These are phyloP conservation scores for Platygyra sinensis DNA, from an alignment of 64 coral and sea anemone species.

Conservation along the genomic window DNA sequence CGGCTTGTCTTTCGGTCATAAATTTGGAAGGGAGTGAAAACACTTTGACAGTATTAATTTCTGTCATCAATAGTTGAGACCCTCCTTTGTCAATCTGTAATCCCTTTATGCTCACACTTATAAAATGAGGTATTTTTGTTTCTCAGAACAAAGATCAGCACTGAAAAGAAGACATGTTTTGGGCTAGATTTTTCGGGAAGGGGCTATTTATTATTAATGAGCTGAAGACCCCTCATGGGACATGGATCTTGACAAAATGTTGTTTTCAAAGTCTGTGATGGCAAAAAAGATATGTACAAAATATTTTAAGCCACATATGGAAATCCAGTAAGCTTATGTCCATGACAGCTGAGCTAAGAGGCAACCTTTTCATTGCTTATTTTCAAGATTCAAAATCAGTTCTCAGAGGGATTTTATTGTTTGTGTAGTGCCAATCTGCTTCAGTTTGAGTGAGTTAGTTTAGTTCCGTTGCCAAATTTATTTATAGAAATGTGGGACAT, in stretches of 20 bases:
- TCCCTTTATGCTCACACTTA: background rate
- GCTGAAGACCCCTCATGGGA: background rate
- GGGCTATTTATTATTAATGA: constrained; percentile 13
- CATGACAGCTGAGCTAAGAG: background rate
- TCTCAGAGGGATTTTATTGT: background rate
- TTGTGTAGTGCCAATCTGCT: background rate
- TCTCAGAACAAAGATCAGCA: background rate
- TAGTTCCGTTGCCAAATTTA: background rate
- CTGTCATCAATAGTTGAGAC: background rate
- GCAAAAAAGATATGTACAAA: background rate
- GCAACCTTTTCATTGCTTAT: background rate
- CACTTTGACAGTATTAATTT: background rate
- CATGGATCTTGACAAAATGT: background rate
- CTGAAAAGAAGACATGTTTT: background rate
- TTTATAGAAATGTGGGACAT: background rate
- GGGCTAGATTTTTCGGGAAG: constrained; percentile 8
- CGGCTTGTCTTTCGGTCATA: background rate
- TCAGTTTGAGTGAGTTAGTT: background rate
- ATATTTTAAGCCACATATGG: background rate
- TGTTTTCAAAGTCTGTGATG: background rate
- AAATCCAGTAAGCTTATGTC: background rate
- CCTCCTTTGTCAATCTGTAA: background rate
- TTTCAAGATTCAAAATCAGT: constrained; percentile 5
- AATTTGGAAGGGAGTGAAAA: background rate
- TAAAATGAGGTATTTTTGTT: background rate